Evolutionary conservation across 2,888 invertebrate genomes (phyloP).

Genomic region (Limnephilus marmoratus): DNA sequence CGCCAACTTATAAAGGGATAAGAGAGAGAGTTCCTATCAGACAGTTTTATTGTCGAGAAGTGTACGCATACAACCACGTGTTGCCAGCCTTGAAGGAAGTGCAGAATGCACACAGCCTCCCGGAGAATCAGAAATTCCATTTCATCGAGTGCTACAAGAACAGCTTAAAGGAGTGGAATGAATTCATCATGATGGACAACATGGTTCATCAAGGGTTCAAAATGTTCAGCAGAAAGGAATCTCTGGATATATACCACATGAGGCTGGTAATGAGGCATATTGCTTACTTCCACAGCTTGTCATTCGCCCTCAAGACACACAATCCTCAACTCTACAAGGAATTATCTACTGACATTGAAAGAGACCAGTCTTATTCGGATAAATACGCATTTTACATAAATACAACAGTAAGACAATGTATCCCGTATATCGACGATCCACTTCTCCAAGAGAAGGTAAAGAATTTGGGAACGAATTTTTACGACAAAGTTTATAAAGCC

Average conservation of each 20-base stretch:
- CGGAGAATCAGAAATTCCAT: conserved; percentile 39
- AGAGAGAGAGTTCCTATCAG: conserved; percentile 28
- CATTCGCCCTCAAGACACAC: conserved; percentile 68
- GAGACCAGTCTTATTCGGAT: not conserved
- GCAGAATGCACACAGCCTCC: conserved; percentile 28
- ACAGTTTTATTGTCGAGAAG: conserved; percentile 43
- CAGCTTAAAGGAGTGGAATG: conserved; percentile 46
- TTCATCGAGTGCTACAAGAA: conserved; percentile 42
- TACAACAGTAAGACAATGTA: not conserved
- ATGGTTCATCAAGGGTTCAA: conserved; percentile 41
- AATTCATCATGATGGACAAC: conserved; percentile 67
- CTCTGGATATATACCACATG: conserved; percentile 68
- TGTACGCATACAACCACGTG: conserved; percentile 33
- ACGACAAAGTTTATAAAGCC: not conserved
- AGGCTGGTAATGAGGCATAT: conserved; percentile 67
- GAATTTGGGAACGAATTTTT: not conserved
- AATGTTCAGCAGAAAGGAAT: conserved; percentile 56
- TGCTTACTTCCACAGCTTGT: conserved; percentile 68
- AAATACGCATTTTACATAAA: not conserved
- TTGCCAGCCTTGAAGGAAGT: conserved; percentile 28
- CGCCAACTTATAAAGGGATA: conserved; percentile 4
- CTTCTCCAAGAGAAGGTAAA: conserved; percentile 12
- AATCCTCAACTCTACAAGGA: conserved; percentile 67
- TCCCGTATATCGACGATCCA: not conserved
- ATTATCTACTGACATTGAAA: conserved; percentile 59